These are phyloP conservation scores for human (Homo sapiens) DNA, from an alignment of 2,113 vertebrate species.

Conservation along the genomic window GRCh38 chr18:22289001-22289500, in stretches of 20 bases:
- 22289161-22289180: background rate
- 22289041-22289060: background rate
- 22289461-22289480: too few species aligned
- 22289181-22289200: background rate
- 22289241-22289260: background rate
- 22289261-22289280: background rate
- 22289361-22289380: too few species aligned
- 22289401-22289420: too few species aligned
- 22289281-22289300: background rate
- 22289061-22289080: background rate
- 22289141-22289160: background rate
- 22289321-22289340: too few species aligned
- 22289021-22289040: conserved; percentile 28
- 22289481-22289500: too few species aligned
- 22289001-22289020: background rate
- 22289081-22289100: background rate
- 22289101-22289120: background rate
- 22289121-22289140: background rate
- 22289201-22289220: background rate
- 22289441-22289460: too few species aligned
- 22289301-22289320: background rate
- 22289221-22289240: background rate
- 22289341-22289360: too few species aligned
- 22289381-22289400: too few species aligned
- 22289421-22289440: too few species aligned